phyloP scores from a whole-genome alignment of 2,888 invertebrate genomes.

The Drosophila sordidapex region DNA sequence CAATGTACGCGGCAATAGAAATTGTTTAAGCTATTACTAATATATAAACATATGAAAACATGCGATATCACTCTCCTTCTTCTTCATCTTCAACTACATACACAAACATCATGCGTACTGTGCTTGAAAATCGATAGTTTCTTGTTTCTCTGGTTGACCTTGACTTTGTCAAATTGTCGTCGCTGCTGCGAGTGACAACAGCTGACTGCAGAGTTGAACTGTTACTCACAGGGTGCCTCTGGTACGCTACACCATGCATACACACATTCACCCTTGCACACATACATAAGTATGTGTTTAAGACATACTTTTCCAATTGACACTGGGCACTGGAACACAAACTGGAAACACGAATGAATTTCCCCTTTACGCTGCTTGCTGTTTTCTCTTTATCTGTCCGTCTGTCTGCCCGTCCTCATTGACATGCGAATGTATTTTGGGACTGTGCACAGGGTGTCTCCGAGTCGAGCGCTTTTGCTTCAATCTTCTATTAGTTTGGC shows the following conservation, averaged over 20 bases:
- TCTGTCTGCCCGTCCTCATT: neutral
- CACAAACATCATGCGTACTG: neutral
- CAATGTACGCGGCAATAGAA: constrained; percentile 85
- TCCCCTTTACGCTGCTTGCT: neutral
- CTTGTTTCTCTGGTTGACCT: constrained; percentile 47
- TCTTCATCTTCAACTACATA: neutral
- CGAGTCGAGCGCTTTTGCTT: neutral
- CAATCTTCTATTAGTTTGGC: neutral
- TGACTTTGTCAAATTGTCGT: constrained; percentile 41
- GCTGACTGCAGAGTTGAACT: constrained; percentile 10
- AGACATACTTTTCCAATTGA: neutral
- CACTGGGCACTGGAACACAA: neutral
- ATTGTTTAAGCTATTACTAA: constrained; percentile 11
- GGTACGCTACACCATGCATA: neutral
- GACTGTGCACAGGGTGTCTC: neutral
- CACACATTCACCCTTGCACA: neutral
- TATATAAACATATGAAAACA: neutral
- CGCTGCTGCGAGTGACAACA: constrained; percentile 11
- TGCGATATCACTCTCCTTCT: neutral
- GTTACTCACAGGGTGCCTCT: neutral
- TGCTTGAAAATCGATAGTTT: constrained; percentile 43
- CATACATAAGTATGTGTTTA: neutral
- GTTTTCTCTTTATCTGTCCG: neutral
- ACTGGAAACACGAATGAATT: neutral
- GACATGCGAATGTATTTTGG: neutral